Evolutionary conservation across 2,797 vertebrate genomes (phyloP).

Genomic region (Tragopan temminckii): DNA sequence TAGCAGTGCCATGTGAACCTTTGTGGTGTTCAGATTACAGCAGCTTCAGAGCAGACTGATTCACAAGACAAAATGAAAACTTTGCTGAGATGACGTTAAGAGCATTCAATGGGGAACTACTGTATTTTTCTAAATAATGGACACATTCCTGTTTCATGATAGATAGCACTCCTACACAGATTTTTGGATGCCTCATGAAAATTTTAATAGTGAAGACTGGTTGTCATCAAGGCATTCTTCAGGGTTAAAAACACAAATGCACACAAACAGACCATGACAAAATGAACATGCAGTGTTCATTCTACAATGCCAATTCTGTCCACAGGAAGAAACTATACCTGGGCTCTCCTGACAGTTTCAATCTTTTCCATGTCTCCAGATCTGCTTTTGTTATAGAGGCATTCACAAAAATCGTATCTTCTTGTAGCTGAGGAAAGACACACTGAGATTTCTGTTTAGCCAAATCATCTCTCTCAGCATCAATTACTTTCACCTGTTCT

Average conservation of each 20-base stretch:
- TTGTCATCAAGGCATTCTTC: slow-evolving; percentile 8
- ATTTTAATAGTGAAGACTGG: background rate
- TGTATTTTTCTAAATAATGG: background rate
- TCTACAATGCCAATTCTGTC: background rate
- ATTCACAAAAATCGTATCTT: slow-evolving; percentile 81
- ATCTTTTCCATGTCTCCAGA: slow-evolving; percentile 92
- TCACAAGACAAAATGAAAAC: background rate
- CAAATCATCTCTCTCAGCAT: slow-evolving; percentile 88
- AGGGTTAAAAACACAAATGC: slow-evolving; percentile 11
- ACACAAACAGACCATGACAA: background rate
- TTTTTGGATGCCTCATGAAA: background rate
- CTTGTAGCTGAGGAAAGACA: slow-evolving; percentile 75
- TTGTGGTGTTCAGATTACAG: background rate
- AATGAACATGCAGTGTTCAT: background rate
- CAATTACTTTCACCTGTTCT: slow-evolving; percentile 73
- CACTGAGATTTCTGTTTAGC: slow-evolving; percentile 82
- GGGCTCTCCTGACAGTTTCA: slow-evolving; percentile 88
- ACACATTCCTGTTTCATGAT: background rate
- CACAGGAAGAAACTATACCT: slow-evolving; percentile 84
- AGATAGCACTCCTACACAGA: background rate
- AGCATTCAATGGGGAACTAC: background rate
- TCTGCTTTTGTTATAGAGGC: slow-evolving; percentile 90
- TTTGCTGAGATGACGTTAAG: background rate
- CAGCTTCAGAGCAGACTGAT: background rate
- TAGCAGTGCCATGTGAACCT: background rate